Base-by-base conservation (phyloP, 2,888 invertebrate genomes). In the Hirtodrosophila duncani region DNA sequence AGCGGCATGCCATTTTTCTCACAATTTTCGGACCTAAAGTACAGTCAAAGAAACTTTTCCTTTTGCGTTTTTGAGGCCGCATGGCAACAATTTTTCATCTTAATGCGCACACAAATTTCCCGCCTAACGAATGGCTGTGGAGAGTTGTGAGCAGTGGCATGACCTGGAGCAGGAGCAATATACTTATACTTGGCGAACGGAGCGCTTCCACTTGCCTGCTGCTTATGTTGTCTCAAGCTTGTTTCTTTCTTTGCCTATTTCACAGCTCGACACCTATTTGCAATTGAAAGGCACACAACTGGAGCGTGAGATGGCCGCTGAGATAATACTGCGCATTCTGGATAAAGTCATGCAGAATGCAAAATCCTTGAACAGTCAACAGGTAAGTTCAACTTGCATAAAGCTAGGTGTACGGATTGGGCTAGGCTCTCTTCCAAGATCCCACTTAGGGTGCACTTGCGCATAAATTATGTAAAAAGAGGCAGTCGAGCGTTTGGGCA, bases 311-410 rank as follows among this genome's bases (percentile, higher is more conserved):
- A 87, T 89, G 78, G 88, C 90, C 7, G 89, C 90, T 23, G 88
- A 89, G 68, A 87, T 88, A 30, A 87, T 90, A 64, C 88, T 90
- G 75, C 88, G 89, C 49, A 91, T 93, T 61, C 88, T 91, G 26
- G 91, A 92, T 83, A 89, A 89, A 65, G 88, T 94, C 36, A 86
- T 94, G 64, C 90, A 89, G 72, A 90, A 89, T 67, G 89, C 90
- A 20, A 89, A 91, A 71, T 91, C 94, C 7, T 89, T 94, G 67
- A 89, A 93, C 53, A 91, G 91, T 86, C 91, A 92, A 85, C 90
- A 92, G 90, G 94, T 94, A 84, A 85, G 88, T 83, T 9, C 11
- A 7, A 14, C 20, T 21, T 21, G 13, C 24, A 14, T n/a, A 21
- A 14, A 6, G 7, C 30, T 3, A 21, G 10, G 6, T 6, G 13